Evolutionary conservation across 2,888 invertebrate genomes (phyloP).

Genomic region (Ornithoptera priamus): DNA sequence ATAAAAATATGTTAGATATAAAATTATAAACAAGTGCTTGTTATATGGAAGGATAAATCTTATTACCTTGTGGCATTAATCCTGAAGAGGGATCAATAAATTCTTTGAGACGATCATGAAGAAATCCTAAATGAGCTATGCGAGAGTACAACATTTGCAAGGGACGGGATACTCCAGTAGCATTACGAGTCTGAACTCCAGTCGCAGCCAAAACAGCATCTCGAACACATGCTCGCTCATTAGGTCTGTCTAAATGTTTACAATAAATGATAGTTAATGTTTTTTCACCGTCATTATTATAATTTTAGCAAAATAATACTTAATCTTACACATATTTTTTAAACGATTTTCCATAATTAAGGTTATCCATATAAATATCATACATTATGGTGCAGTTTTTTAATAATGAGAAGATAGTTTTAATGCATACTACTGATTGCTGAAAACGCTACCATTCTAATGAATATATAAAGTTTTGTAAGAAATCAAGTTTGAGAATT

Average conservation of each 20-base stretch:
- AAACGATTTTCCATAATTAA: not conserved
- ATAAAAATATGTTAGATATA: not conserved
- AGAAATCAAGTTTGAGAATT: not conserved
- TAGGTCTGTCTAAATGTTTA: slow-evolving; percentile 43
- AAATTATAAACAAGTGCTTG: not conserved
- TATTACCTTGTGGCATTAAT: slow-evolving; percentile 76
- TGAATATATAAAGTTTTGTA: no score
- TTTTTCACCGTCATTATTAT: no score
- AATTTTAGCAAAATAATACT: no score
- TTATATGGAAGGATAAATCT: not conserved
- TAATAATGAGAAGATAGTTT: not conserved
- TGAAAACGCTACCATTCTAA: no score
- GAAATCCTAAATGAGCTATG: slow-evolving; percentile 91
- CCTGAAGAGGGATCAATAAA: slow-evolving; percentile 88
- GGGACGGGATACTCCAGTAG: slow-evolving; percentile 55
- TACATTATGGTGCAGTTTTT: not conserved
- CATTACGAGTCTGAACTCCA: slow-evolving; percentile 90
- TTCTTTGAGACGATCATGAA: slow-evolving; percentile 89
- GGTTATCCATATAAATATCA: not conserved
- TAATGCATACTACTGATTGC: not conserved
- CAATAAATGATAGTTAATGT: not conserved
- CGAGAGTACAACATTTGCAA: slow-evolving; percentile 85
- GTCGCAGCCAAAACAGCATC: slow-evolving; percentile 93
- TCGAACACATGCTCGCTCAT: slow-evolving; percentile 76
- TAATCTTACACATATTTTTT: no score